Percentiles rank a stretch among this genome's conserved stretches.
Evolutionary conservation across 2,113 vertebrate species (phyloP).

Genomic region (Oxygymnocypris stewartii): DNA sequence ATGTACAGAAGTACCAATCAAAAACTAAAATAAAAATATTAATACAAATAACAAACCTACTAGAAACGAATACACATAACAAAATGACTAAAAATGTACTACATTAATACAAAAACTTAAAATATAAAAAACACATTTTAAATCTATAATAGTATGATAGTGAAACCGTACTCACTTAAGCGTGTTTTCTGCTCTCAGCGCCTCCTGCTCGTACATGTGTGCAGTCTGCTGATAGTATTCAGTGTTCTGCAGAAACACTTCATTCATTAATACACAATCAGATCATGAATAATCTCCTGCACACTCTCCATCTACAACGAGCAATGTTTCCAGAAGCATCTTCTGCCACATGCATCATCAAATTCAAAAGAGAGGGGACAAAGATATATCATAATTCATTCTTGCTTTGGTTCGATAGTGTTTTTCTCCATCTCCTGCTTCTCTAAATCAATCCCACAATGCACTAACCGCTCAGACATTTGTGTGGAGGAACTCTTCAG

Average conservation of each 20-base stretch:
- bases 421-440: neutral
- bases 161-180: conserved; percentile 80
- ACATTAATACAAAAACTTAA: neutral
- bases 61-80: neutral
- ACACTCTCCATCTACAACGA: neutral
- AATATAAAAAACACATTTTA: neutral
- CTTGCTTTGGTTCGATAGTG: neutral
- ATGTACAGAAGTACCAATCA: neutral
- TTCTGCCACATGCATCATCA: neutral
- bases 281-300: neutral
- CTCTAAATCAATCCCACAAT: neutral
- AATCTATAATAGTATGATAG: no score
- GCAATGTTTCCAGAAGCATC: neutral
- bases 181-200: conserved; percentile 76
- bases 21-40: neutral
- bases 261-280: neutral
- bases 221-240: conserved; percentile 85
- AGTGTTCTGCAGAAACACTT: conserved; percentile 76
- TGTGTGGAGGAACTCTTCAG: neutral
- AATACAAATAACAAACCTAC: neutral
- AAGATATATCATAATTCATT: neutral
- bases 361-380: no score
- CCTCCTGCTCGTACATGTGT: conserved; percentile 84
- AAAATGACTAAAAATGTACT: neutral
- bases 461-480: neutral